phyloP scores from a whole-genome alignment of 2,113 vertebrate species.

The Cephalopterus ornatus region DNA sequence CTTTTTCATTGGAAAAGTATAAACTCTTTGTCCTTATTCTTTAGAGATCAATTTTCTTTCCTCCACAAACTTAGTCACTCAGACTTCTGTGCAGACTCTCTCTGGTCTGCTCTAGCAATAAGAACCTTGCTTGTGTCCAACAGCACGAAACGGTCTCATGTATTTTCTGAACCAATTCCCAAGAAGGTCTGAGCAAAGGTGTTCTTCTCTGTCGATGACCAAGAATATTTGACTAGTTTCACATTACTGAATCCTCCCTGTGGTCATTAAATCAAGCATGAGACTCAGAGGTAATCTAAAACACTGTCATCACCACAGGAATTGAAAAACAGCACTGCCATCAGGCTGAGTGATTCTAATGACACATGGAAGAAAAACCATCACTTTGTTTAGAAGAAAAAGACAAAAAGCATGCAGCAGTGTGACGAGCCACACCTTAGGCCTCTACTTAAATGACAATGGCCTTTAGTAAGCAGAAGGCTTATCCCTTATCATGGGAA shows the following conservation, averaged over 20 bases:
- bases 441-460: neutral
- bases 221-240: neutral
- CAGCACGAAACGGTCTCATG: neutral
- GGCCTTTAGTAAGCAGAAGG: neutral
- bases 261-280: neutral
- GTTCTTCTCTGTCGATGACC: neutral
- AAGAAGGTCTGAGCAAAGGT: neutral
- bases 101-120: neutral
- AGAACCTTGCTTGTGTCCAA: neutral
- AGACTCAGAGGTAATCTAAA: neutral
- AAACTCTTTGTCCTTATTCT: neutral
- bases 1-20: neutral
- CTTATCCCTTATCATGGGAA: neutral
- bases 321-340: neutral
- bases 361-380: neutral
- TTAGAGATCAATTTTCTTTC: neutral
- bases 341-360: neutral
- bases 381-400: neutral
- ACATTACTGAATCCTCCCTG: neutral
- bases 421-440: neutral
- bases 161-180: neutral
- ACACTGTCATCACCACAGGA: neutral
- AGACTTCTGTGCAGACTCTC: neutral
- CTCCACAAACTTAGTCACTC: neutral
- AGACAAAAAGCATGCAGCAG: neutral